Evolutionary conservation across 2,888 invertebrate species (phyloP).

Genomic region (Tineola bisselliella): DNA sequence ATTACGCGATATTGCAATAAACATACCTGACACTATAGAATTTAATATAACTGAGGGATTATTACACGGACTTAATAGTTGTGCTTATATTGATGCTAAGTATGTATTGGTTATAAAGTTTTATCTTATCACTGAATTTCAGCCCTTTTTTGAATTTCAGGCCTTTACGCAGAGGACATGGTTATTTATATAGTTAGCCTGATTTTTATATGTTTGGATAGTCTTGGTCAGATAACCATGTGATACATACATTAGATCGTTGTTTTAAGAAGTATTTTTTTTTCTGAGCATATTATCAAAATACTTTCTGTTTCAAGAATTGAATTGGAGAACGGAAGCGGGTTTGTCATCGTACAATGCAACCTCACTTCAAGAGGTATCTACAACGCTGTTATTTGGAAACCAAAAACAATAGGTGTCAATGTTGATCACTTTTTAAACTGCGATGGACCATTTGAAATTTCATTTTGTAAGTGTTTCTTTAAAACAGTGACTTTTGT

Average conservation of each 20-base stretch:
- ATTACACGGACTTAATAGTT: background rate
- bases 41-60: background rate
- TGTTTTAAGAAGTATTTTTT: too few species aligned
- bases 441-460: background rate
- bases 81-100: background rate
- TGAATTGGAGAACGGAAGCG: background rate
- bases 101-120: background rate
- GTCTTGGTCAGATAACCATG: background rate
- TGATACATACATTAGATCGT: too few species aligned
- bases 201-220: too few species aligned
- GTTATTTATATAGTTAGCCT: too few species aligned
- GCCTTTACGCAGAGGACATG: too few species aligned
- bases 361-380: background rate
- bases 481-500: too few species aligned
- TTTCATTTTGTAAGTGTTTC: conserved; percentile 1
- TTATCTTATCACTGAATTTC: background rate
- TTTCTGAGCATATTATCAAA: background rate
- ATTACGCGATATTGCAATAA: background rate
- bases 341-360: background rate
- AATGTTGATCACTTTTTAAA: background rate
- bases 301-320: background rate
- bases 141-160: too few species aligned
- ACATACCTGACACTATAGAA: background rate
- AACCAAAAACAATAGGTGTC: background rate
- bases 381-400: conserved; percentile 1